A percentile compares a stretch with the other conserved stretches of the same genome.
phyloP scores from a whole-genome alignment of 2,113 vertebrate genomes.

The Spea multiplicata region DNA sequence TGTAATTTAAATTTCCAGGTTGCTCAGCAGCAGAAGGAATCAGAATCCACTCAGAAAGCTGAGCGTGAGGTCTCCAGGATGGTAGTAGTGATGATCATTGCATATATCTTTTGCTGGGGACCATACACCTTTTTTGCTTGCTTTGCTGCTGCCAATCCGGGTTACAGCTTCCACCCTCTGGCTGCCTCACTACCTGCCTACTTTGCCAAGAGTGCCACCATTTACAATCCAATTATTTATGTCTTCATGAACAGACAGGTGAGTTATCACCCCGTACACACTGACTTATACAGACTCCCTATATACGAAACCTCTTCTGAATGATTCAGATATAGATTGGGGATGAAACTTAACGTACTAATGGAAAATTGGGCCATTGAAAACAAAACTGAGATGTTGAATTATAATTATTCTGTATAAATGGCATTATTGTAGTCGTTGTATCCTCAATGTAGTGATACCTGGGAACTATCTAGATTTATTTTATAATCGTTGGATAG shows the following conservation, averaged over 20 bases:
- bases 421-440: too few species aligned
- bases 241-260: conserved; percentile 92
- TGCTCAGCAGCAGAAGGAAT: conserved; percentile 84
- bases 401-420: too few species aligned
- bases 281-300: too few species aligned
- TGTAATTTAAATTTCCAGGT: conserved; percentile 62
- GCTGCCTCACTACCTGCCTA: conserved; percentile 78
- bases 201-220: conserved; percentile 88
- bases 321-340: too few species aligned
- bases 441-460: too few species aligned
- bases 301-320: too few species aligned
- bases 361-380: too few species aligned
- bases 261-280: not conserved
- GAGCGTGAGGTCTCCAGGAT: conserved; percentile 86
- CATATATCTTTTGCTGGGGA: conserved; percentile 79
- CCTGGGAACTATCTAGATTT: too few species aligned
- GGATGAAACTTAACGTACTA: too few species aligned
- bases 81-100: conserved; percentile 80
- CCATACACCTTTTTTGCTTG: conserved; percentile 80
- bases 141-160: conserved; percentile 78
- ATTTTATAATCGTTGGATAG: too few species aligned
- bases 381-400: too few species aligned
- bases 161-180: conserved; percentile 82
- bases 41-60: conserved; percentile 87
- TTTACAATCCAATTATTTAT: conserved; percentile 87